Evolutionary conservation across 2,113 vertebrate species (phyloP), one percentile per base, ranked within the genome.

Genomic region (Clupea harengus): DNA sequence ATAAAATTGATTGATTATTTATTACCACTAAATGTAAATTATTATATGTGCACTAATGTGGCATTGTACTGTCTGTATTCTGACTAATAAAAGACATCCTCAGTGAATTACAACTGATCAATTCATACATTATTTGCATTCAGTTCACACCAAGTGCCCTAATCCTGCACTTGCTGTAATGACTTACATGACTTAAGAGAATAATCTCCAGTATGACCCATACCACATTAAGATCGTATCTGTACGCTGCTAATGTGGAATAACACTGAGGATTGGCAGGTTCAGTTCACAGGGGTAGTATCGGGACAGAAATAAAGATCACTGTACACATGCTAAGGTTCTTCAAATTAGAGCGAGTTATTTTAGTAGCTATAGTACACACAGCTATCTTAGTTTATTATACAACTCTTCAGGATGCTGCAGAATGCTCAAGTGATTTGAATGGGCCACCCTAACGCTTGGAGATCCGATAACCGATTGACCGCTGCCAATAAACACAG

Each of bases 291-390:
- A 13, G 17, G 28, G 28, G 9, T 9, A 25, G 28, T 5, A 17
- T 78, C 10, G 39, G 11, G 32, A 78, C 2, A 78, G 25, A 4
- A 39, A 39, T 39, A 32, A 78, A 78, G 13, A 78, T 78, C 28
- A 39, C 25, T 4, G 11, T 4, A 78, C 28, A 17, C 28, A 32
- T 44, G 72, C 32, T 39, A 78, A 78, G 28, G 4, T 5, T 22
- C 54, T 78, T 78, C 72, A 78, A 78, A 78, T 78, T 78, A 78
- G 72, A 78, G 32, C 15, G 64, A 78, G 72, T 39, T 78, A 78
- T 78, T 78, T 78, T 78, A 39, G 72, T 39, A 39, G 2, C 39
- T 39, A 78, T 15, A 15, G 25, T 28, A 78, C 39, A 78, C 72
- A 78, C 64, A 28, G 64, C 25, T 67, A 28, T 25, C 28, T 67